Evolutionary conservation across 2,113 vertebrate genomes (phyloP).

Genomic region (Gavia stellata): DNA sequence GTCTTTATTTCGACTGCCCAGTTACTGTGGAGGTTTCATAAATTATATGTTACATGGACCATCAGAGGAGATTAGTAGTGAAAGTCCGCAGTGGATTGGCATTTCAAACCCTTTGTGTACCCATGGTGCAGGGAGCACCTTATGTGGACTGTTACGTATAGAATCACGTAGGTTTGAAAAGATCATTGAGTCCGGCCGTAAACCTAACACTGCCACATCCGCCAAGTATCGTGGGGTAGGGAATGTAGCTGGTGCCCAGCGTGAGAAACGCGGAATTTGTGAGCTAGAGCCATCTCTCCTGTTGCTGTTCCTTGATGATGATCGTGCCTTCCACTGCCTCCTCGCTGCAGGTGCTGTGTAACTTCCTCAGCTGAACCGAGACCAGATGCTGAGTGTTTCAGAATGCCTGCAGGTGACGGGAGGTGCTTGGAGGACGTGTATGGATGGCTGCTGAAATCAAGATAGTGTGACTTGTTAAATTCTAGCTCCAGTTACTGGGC

Average conservation of each 20-base stretch:
- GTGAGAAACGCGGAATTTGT: background rate
- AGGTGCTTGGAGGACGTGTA: background rate
- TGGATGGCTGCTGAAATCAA: background rate
- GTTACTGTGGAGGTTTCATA: background rate
- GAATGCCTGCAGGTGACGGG: background rate
- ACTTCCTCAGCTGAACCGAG: background rate
- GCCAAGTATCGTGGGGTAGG: background rate
- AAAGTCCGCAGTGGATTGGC: background rate
- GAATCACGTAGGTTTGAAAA: no score
- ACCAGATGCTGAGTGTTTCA: background rate
- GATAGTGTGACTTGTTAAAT: background rate
- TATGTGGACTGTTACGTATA: fast-evolving
- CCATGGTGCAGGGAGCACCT: background rate
- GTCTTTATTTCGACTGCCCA: background rate
- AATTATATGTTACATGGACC: background rate
- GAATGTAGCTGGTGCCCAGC: background rate
- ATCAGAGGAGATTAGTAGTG: background rate
- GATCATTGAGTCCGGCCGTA: no score
- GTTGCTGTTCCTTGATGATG: background rate
- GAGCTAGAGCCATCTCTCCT: background rate
- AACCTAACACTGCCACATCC: no score
- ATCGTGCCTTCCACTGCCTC: background rate
- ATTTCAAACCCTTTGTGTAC: background rate
- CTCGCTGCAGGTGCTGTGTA: background rate
- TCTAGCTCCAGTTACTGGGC: background rate